Percentiles rank a stretch among this genome's conserved stretches.
Conservation (phyloP, 2,888 invertebrate species). For the Julus scandinavius region DNA sequence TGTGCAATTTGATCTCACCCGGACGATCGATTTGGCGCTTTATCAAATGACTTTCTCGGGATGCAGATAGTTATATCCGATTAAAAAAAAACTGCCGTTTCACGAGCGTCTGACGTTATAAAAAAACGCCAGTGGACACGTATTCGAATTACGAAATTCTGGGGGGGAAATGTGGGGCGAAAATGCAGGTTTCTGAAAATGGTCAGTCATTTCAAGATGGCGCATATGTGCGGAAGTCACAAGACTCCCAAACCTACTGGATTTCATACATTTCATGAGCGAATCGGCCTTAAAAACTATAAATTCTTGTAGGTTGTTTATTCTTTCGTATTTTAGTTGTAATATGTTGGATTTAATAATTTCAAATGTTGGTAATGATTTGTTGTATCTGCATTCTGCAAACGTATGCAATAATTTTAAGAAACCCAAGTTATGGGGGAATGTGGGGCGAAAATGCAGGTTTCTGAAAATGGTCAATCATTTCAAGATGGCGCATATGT, state of each 20-base stretch:
- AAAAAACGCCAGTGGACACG: not conserved
- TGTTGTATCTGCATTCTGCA: too few relatives aligned
- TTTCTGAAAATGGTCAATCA: not conserved
- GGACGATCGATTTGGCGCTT: conserved; percentile 24
- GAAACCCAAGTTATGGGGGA: too few relatives aligned
- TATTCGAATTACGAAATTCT: not conserved
- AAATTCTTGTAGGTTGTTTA: too few relatives aligned
- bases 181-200: not conserved
- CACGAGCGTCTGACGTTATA: not conserved
- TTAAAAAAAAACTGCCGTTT: conserved; percentile 14
- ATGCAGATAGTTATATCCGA: not conserved
- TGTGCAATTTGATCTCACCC: not conserved
- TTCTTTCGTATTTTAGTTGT: too few relatives aligned
- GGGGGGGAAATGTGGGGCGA: not conserved
- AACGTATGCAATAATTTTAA: too few relatives aligned
- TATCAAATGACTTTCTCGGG: conserved; percentile 15
- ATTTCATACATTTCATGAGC: too few relatives aligned
- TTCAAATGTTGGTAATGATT: too few relatives aligned
- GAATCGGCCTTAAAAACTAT: too few relatives aligned
- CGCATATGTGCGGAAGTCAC: too few relatives aligned
- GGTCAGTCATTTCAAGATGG: not conserved
- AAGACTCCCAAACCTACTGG: too few relatives aligned
- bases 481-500: too few relatives aligned
- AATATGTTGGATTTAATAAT: too few relatives aligned
- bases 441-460: not conserved